These are phyloP conservation scores for Teleiodes luculella DNA, from an alignment of 2,888 invertebrate species.

Conservation along the genomic window DNA sequence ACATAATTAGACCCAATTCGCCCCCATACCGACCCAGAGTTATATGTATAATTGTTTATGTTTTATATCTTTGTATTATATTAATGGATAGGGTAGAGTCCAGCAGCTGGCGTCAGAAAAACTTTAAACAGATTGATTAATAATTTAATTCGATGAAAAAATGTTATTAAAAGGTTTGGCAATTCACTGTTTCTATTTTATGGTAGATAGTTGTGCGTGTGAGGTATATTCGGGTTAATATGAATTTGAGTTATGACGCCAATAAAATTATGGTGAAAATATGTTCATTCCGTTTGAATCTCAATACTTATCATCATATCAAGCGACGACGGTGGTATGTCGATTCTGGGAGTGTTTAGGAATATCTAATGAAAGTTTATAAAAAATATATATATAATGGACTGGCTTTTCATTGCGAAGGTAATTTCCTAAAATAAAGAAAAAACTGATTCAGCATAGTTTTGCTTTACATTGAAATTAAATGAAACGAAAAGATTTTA, in stretches of 20 bases:
- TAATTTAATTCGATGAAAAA: slow-evolving; percentile 10
- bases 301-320: not conserved
- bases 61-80: slow-evolving; percentile 37
- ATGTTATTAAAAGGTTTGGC: slow-evolving; percentile 1
- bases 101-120: slow-evolving; percentile 10
- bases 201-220: not conserved
- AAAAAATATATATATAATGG: no score
- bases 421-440: no score
- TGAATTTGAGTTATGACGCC: slow-evolving; percentile 3
- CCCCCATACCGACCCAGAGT: slow-evolving; percentile 49
- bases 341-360: not conserved
- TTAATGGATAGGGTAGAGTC: slow-evolving; percentile 13
- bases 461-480: no score
- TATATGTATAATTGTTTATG: slow-evolving; percentile 68
- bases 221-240: not conserved
- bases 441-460: no score
- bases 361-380: not conserved
- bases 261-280: slow-evolving; percentile 9
- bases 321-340: not conserved
- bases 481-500: no score
- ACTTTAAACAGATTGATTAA: slow-evolving; percentile 10
- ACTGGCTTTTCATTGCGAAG: no score
- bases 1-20: slow-evolving; percentile 74
- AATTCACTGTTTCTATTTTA: slow-evolving; percentile 3
- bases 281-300: slow-evolving; percentile 1